phyloP scores from a whole-genome alignment of 2,888 invertebrate species.

The Serripes groenlandicus region DNA sequence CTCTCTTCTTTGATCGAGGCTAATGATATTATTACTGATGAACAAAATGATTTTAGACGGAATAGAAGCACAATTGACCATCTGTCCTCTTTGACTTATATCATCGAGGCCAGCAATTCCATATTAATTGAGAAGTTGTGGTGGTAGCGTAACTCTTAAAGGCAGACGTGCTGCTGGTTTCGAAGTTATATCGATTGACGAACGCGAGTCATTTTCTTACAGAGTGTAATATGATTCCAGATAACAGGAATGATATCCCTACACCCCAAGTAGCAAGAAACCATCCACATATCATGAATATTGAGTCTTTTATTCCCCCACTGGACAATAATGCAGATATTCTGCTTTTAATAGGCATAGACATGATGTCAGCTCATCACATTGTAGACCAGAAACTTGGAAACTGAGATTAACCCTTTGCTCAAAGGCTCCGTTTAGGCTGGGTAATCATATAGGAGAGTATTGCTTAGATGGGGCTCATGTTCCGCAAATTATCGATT shows the following conservation, averaged over 20 bases:
- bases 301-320: neutral
- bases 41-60: no score
- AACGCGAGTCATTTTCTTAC: constrained; percentile 22
- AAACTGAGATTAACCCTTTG: no score
- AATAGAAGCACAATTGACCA: no score
- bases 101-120: no score
- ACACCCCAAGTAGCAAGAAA: constrained; percentile 20
- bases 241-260: constrained; percentile 36
- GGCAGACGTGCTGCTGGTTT: constrained; percentile 34
- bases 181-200: constrained; percentile 29
- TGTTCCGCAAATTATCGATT: constrained; percentile 7
- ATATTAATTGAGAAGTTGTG: constrained; percentile 37
- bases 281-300: constrained; percentile 6
- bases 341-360: constrained; percentile 27
- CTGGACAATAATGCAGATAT: constrained; percentile 11
- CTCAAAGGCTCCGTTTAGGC: constrained; percentile 10
- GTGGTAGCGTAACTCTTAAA: constrained; percentile 6
- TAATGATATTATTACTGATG: no score
- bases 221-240: constrained; percentile 42
- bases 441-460: constrained; percentile 43
- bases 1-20: no score
- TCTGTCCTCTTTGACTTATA: no score
- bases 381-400: constrained; percentile 27
- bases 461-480: constrained; percentile 33
- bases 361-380: constrained; percentile 21